phyloP scores from a whole-genome alignment of 2,888 invertebrate species.

The Liodrosophila aerea region DNA sequence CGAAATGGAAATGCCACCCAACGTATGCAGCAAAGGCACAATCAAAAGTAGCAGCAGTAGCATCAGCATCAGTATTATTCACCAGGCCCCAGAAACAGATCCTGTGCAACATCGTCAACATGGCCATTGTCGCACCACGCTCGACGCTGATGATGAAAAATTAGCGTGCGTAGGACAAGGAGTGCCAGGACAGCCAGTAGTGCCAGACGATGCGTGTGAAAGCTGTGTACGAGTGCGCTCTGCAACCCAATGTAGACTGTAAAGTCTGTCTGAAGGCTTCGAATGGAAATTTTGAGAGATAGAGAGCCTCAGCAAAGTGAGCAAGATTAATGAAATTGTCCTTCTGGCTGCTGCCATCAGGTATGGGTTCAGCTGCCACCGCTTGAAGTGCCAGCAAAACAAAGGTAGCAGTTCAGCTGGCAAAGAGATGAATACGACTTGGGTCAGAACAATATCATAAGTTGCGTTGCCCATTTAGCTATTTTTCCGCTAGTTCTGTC shows the following conservation, averaged over 20 bases:
- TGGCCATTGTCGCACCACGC: constrained; percentile 46
- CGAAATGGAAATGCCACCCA: constrained; percentile 46
- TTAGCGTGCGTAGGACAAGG: constrained; percentile 55
- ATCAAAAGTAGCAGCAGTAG: neutral
- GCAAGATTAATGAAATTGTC: constrained; percentile 70
- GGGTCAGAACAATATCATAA: neutral
- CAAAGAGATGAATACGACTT: neutral
- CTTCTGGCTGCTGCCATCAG: constrained; percentile 29
- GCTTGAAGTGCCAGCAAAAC: neutral
- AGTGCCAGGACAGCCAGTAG: neutral
- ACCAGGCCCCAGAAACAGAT: constrained; percentile 33
- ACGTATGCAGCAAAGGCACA: constrained; percentile 9
- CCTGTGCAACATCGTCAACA: constrained; percentile 58
- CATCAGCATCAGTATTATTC: constrained; percentile 19
- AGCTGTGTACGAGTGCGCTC: neutral
- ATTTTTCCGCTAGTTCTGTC: neutral
- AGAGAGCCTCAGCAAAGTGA: constrained; percentile 44
- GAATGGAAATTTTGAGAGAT: neutral
- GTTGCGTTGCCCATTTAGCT: constrained; percentile 3
- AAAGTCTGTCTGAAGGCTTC: too few species aligned
- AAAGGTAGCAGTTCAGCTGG: neutral
- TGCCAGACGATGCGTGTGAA: constrained; percentile 52
- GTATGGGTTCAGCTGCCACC: constrained; percentile 17
- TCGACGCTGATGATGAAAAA: constrained; percentile 72
- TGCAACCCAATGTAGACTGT: too few species aligned